Evolutionary conservation across 2,113 vertebrate genomes (phyloP), one percentile per base, ranked within the genome.

Genomic region (Chionis minor): DNA sequence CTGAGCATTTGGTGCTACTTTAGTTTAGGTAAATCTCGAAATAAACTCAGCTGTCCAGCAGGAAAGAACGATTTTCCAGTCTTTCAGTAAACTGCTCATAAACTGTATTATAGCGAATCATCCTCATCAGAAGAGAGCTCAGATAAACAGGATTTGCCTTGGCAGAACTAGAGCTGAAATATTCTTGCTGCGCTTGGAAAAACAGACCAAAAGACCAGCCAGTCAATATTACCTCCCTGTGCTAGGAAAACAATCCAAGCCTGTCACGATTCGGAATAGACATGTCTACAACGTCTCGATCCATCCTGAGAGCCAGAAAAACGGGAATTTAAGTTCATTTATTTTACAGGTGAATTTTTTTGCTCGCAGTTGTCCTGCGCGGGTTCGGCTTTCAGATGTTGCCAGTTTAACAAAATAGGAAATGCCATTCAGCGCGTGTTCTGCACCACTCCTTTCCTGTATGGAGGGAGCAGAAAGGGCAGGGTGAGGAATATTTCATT

Each of bases 381-480:
- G 79, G 79, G 54, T 59, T 82, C 33, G 9, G 79, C 40, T 88
- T 22, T 84, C 84, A 61, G 74, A 30, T 19, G 61, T 40, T 96
- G 96, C 97, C 97, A 97, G 96, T n/a, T 94, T 87, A 90, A 81
- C 61, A 91, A 94, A 94, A 86, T 97, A 97, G 98, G 98, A 98
- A 98, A 98, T 98, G 96, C 97, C 98, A 97, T 97, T 97, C 89
- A 71, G 85, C 32, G 45, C 22, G 35, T 7, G 22, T 65, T 86
- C 94, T 55, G 92, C 66, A 90, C 98, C 97, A 97, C 97, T 97
- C 97, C 98, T 98, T 98, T 98, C 98, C 98, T 98, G 98, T 86
- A 73, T 8, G 5, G 92, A 86, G 92, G 71, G 79, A 97, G 91
- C 91, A 91, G 92, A 93, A 62, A 97, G 91, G 95, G 95, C 95